These are phyloP conservation scores for Pristionchus arcanus DNA, from an alignment of 2,888 invertebrate genomes.

Conservation along the genomic window DNA sequence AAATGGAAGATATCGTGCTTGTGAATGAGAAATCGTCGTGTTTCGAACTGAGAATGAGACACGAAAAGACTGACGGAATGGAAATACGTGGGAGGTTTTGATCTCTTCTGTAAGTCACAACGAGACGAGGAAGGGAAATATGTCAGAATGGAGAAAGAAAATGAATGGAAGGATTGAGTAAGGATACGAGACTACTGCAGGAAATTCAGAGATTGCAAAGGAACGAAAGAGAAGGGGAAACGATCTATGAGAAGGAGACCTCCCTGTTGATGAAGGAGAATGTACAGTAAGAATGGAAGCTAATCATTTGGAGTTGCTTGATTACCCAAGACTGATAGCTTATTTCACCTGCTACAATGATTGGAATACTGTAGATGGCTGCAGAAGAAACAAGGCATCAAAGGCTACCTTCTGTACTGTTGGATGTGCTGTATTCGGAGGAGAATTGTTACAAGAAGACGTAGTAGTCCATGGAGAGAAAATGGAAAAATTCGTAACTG, in stretches of 20 bases:
- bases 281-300: background rate
- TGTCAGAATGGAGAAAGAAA: background rate
- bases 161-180: background rate
- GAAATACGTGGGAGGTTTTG: background rate
- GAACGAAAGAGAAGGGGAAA: background rate
- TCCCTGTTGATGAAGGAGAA: background rate
- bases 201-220: conserved; percentile 12
- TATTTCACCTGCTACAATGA: conserved; percentile 7
- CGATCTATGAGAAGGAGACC: background rate
- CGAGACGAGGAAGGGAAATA: background rate
- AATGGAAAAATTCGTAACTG: background rate
- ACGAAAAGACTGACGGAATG: background rate
- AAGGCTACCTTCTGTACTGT: background rate
- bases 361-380: background rate
- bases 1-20: background rate
- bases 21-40: background rate
- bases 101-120: background rate
- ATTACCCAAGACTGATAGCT: background rate
- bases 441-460: background rate
- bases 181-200: background rate
- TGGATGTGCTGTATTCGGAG: background rate
- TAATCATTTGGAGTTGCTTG: background rate
- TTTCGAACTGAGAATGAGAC: background rate
- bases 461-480: background rate
- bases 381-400: background rate